Percentiles rank a stretch among this genome's conserved stretches.
Evolutionary conservation across 2,113 vertebrate species (phyloP).

Genomic region (Toxotes jaculatrix): DNA sequence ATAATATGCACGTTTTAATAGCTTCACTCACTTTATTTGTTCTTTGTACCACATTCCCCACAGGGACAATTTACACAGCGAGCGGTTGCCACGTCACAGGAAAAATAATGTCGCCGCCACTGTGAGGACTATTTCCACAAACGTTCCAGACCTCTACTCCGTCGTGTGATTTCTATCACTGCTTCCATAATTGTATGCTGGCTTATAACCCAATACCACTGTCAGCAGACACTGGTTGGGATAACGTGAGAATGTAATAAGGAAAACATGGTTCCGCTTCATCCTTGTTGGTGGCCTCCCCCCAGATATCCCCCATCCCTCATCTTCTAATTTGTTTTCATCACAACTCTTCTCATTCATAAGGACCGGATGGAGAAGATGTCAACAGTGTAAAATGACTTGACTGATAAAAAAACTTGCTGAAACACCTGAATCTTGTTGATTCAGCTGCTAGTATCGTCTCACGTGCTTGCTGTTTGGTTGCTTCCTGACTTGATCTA

Average conservation of each 20-base stretch:
- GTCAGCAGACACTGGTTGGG: slow-evolving; percentile 24
- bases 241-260: slow-evolving; percentile 27
- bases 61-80: too few relatives aligned
- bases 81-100: not conserved
- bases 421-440: slow-evolving; percentile 13
- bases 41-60: too few relatives aligned
- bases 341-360: slow-evolving; percentile 1
- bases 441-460: slow-evolving; percentile 37
- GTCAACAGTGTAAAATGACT: slow-evolving; percentile 1
- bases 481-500: slow-evolving; percentile 16
- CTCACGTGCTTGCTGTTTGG: not conserved
- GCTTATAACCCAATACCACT: slow-evolving; percentile 5
- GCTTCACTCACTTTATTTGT: too few relatives aligned
- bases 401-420: not conserved
- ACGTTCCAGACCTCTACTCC: slow-evolving; percentile 17
- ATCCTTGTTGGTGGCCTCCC: slow-evolving; percentile 38
- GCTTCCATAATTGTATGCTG: slow-evolving; percentile 27
- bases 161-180: not conserved
- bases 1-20: too few relatives aligned
- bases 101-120: slow-evolving; percentile 22
- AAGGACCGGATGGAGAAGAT: not conserved
- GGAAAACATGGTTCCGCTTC: slow-evolving; percentile 43
- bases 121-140: slow-evolving; percentile 9
- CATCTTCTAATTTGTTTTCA: slow-evolving; percentile 36
- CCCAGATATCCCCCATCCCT: slow-evolving; percentile 4